Evolutionary conservation across 1,140 invertebrate species (phyloP).

Genomic region (Lepidurus apus): DNA sequence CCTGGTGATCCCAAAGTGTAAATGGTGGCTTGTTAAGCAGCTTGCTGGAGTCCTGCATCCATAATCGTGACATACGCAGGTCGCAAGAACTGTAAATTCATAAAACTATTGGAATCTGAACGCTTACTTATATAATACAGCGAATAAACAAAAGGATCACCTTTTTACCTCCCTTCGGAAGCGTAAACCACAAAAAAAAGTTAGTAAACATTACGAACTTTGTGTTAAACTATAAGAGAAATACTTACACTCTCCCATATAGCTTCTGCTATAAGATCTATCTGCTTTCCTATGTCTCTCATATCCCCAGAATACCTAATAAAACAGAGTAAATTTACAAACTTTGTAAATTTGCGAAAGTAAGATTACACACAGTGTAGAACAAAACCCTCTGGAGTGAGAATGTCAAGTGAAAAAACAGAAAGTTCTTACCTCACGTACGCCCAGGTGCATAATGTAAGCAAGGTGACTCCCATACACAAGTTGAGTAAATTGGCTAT

Average conservation of each 20-base stretch:
- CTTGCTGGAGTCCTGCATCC: conserved; percentile 70
- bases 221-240: conserved; percentile 27
- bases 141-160: conserved; percentile 35
- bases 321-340: neutral
- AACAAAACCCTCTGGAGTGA: conserved; percentile 31
- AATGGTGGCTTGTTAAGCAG: conserved; percentile 60
- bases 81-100: conserved; percentile 64
- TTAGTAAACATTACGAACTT: neutral
- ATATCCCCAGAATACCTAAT: conserved; percentile 87
- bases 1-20: conserved; percentile 18
- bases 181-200: neutral
- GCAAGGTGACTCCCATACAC: conserved; percentile 74
- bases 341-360: neutral
- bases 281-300: conserved; percentile 69
- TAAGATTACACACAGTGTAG: conserved; percentile 26
- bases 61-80: conserved; percentile 68
- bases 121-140: conserved; percentile 34
- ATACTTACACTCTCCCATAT: conserved; percentile 87
- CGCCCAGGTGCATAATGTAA: conserved; percentile 79
- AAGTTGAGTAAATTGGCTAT: conserved; percentile 84
- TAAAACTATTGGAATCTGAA: conserved; percentile 38
- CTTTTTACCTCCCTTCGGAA: conserved; percentile 27
- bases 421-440: conserved; percentile 72
- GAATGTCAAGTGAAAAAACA: neutral
- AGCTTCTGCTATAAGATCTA: conserved; percentile 74